Conservation (phyloP, 2,888 invertebrate species). For the Nomada ruficornis region DNA sequence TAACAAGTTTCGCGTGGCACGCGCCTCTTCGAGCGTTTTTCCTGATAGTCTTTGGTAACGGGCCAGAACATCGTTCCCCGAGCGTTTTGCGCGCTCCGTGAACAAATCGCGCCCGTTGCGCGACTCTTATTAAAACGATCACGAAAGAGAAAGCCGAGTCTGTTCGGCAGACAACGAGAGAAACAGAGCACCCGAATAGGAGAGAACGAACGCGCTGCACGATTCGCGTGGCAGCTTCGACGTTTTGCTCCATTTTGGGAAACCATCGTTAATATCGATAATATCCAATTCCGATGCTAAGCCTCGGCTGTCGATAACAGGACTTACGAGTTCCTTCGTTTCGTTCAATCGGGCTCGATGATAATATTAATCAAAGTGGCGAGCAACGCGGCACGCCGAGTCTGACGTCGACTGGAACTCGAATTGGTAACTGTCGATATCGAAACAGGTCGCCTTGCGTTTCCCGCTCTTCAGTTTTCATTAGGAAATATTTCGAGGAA, state of each 20-base stretch:
- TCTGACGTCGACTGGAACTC: not conserved
- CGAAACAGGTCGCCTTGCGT: not conserved
- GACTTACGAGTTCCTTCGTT: not conserved
- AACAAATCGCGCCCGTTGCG: not conserved
- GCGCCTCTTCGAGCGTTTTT: too few relatives aligned
- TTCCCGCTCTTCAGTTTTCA: too few relatives aligned
- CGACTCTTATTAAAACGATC: slow-evolving; percentile 7
- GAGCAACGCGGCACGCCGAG: not conserved
- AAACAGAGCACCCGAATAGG: not conserved
- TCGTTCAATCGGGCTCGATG: slow-evolving; percentile 11
- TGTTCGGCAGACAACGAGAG: not conserved
- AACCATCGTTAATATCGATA: slow-evolving; percentile 17
- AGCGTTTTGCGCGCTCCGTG: slow-evolving; percentile 4
- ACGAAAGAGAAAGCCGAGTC: not conserved
- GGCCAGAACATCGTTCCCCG: not conserved
- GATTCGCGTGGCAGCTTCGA: not conserved
- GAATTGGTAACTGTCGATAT: not conserved
- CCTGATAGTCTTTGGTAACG: not conserved
- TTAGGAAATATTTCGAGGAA: not conserved
- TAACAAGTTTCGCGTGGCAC: not conserved
- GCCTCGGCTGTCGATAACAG: slow-evolving; percentile 31
- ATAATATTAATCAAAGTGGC: slow-evolving; percentile 31
- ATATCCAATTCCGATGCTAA: not conserved
- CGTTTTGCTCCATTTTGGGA: not conserved
- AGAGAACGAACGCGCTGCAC: not conserved